Evolutionary conservation across 2,113 vertebrate genomes (phyloP).

Genomic region (Mesitornis unicolor): DNA sequence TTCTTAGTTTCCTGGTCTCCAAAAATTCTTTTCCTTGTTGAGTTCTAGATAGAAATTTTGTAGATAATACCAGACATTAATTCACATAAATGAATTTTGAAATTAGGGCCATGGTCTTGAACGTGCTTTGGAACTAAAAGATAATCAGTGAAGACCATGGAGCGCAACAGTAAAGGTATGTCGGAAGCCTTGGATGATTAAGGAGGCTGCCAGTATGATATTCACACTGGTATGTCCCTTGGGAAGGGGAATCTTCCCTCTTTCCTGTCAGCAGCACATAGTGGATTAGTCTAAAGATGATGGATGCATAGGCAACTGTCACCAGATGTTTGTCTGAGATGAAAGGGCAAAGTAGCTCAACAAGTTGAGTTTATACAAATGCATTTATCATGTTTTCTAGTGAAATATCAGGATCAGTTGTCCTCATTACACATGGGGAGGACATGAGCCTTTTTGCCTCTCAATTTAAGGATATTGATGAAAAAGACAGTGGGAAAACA

Average conservation of each 20-base stretch:
- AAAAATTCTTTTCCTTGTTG: not conserved
- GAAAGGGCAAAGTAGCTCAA: not conserved
- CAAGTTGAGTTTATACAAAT: not conserved
- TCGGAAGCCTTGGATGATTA: not conserved
- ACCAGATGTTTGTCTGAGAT: not conserved
- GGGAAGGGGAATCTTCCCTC: not conserved
- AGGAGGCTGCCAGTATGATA: not conserved
- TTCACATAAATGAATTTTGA: not conserved
- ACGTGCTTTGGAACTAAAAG: not conserved
- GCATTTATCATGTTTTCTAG: not conserved
- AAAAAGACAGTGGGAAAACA: not conserved
- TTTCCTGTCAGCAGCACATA: not conserved
- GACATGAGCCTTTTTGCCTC: accelerated
- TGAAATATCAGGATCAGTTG: not conserved
- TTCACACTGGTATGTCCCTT: not conserved
- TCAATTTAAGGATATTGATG: not conserved
- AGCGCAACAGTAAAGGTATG: not conserved
- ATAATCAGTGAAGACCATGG: not conserved
- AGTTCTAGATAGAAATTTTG: not conserved
- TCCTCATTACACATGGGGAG: not conserved
- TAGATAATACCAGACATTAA: not conserved
- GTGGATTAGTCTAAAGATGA: not conserved
- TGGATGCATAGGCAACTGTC: not conserved
- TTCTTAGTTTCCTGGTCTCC: not conserved
- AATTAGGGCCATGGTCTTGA: not conserved